A percentile compares a stretch with the other conserved stretches of the same genome.
These are phyloP conservation scores for Holotrichia oblita DNA, from an alignment of 1,140 invertebrate species.

Conservation along the genomic window DNA sequence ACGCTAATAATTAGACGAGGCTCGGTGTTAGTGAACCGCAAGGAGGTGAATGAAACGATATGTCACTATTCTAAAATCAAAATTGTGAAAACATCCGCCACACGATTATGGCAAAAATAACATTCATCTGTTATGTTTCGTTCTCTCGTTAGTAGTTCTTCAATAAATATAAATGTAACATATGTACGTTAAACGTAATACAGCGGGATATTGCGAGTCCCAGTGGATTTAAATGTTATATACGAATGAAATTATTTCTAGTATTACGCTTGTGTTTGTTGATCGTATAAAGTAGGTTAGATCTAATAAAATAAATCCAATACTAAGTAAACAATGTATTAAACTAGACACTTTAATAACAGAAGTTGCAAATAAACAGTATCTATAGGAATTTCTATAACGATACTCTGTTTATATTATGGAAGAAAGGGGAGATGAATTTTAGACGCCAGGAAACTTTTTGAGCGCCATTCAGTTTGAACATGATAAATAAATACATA, in stretches of 20 bases:
- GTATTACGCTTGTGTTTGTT: conserved; percentile 16
- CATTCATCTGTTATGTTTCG: not conserved
- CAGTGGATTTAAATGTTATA: not conserved
- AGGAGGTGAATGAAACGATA: conserved; percentile 16
- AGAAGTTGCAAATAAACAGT: too few species aligned
- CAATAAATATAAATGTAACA: not conserved
- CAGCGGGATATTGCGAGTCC: not conserved
- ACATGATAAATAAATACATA: too few species aligned
- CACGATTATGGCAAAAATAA: conserved; percentile 20
- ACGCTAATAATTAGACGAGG: not conserved
- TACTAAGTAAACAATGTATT: not conserved
- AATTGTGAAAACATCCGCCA: conserved; percentile 20
- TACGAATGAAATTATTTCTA: not conserved
- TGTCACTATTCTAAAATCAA: conserved; percentile 21
- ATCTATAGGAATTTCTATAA: too few species aligned
- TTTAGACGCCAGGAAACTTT: too few species aligned
- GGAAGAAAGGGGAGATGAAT: too few species aligned
- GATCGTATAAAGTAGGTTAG: not conserved
- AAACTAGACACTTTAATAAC: too few species aligned
- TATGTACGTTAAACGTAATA: not conserved
- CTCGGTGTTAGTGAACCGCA: conserved; percentile 5
- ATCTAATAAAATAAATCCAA: not conserved
- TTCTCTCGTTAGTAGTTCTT: not conserved
- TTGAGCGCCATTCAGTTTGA: too few species aligned
- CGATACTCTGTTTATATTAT: too few species aligned